phyloP scores from a whole-genome alignment of 2,797 vertebrate species.

The Enteromius trimaculatus region DNA sequence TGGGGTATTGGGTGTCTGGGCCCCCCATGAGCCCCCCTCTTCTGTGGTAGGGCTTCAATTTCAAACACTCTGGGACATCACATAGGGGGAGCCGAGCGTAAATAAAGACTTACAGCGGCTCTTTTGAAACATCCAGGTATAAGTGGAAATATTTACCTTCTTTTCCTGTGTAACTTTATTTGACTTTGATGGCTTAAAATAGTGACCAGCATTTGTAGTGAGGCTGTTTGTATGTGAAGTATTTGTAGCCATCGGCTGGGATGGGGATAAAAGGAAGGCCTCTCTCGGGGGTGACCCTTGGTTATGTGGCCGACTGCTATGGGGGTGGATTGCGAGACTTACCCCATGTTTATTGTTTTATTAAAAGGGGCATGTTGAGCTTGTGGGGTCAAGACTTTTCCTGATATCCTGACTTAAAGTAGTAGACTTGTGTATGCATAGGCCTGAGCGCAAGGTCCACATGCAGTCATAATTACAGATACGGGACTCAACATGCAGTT shows the following conservation, averaged over 20 bases:
- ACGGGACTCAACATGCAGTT: constrained; percentile 1
- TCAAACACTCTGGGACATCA: constrained; percentile 79
- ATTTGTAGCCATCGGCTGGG: constrained; percentile 44
- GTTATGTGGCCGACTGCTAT: constrained; percentile 43
- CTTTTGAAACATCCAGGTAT: constrained; percentile 51
- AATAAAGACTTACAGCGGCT: constrained; percentile 72
- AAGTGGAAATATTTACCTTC: constrained; percentile 11
- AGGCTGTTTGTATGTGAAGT: constrained; percentile 20
- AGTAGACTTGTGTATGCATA: constrained; percentile 55
- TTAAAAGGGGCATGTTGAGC: constrained; percentile 77
- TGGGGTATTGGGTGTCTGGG: constrained; percentile 83
- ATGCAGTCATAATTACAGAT: constrained; percentile 23
- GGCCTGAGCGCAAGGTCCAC: constrained; percentile 60
- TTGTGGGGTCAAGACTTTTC: constrained; percentile 72
- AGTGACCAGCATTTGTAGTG: constrained; percentile 39
- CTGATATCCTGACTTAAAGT: constrained; percentile 70
- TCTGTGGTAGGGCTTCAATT: constrained; percentile 77
- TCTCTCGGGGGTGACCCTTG: constrained; percentile 58
- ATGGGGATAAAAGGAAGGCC: constrained; percentile 58
- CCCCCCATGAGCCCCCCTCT: constrained; percentile 69
- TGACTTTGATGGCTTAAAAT: constrained; percentile 27
- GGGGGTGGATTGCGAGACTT: constrained; percentile 44
- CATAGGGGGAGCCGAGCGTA: constrained; percentile 74
- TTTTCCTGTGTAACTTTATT: constrained; percentile 32
- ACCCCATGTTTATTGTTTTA: constrained; percentile 80